A percentile compares a stretch with the other conserved stretches of the same genome.
phyloP scores from a whole-genome alignment of 2,888 invertebrate genomes.

The Agrypnus murinus region DNA sequence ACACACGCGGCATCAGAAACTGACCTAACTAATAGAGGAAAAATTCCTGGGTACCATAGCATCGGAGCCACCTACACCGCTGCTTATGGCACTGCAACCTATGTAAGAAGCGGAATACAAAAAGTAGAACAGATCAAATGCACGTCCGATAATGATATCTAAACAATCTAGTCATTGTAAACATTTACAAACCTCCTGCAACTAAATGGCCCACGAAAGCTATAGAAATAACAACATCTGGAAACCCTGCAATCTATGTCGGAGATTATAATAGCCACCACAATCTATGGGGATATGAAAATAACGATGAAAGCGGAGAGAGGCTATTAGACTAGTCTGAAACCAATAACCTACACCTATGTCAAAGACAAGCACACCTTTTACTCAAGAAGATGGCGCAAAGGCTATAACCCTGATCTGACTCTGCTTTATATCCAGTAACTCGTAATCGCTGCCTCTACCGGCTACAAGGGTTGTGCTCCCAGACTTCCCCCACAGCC shows the following conservation, averaged over 20 bases:
- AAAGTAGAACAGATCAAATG: background rate
- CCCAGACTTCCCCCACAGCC: background rate
- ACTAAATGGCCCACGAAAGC: background rate
- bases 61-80: too few species aligned
- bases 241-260: background rate
- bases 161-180: too few species aligned
- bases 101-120: too few species aligned
- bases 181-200: constrained; percentile 8
- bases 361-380: constrained; percentile 1
- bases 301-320: background rate
- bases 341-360: too few species aligned
- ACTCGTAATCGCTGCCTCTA: background rate
- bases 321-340: too few species aligned
- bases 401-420: too few species aligned
- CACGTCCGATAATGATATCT: background rate
- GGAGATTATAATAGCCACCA: constrained; percentile 5
- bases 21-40: constrained; percentile 5
- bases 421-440: too few species aligned
- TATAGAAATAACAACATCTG: background rate
- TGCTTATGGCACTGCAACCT: too few species aligned
- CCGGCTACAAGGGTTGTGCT: background rate
- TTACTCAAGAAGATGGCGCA: constrained; percentile 9
- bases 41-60: too few species aligned
- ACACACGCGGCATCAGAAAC: constrained; percentile 2
- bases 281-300: background rate